These are phyloP conservation scores for Rhysida immarginata DNA, from an alignment of 1,140 invertebrate species.

Conservation along the genomic window DNA sequence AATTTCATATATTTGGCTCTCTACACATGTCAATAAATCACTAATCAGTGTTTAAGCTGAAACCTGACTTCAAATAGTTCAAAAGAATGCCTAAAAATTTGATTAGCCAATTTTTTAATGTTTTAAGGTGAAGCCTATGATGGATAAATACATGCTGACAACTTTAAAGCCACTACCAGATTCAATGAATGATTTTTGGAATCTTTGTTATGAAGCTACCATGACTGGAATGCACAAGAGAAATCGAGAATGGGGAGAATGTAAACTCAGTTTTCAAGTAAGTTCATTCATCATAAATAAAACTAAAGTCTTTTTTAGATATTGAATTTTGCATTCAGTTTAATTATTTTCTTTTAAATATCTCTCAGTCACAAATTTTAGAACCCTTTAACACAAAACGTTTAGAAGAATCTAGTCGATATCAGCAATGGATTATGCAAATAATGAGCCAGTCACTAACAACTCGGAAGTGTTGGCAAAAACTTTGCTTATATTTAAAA, in stretches of 20 bases:
- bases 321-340: background rate
- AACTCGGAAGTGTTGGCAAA: conserved; percentile 37
- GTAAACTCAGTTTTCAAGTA: conserved; percentile 42
- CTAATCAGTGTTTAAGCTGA: too few relatives aligned
- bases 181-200: conserved; percentile 41
- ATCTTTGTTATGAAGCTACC: conserved; percentile 39
- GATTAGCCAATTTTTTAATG: too few relatives aligned
- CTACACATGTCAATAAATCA: too few relatives aligned
- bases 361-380: conserved; percentile 36
- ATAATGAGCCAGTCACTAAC: conserved; percentile 34
- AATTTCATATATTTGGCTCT: too few relatives aligned
- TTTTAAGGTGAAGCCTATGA: conserved; percentile 24
- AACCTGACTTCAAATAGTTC: too few relatives aligned
- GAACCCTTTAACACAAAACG: conserved; percentile 35
- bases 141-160: conserved; percentile 12
- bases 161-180: conserved; percentile 30
- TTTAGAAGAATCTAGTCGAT: conserved; percentile 36
- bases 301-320: background rate
- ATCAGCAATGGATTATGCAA: conserved; percentile 33
- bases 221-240: conserved; percentile 41
- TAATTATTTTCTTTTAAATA: too few relatives aligned
- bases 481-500: conserved; percentile 35
- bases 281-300: too few relatives aligned
- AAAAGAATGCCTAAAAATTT: too few relatives aligned
- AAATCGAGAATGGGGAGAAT: conserved; percentile 39